Evolutionary conservation across 2,113 vertebrate species (phyloP).

Genomic region (Polypterus senegalus): DNA sequence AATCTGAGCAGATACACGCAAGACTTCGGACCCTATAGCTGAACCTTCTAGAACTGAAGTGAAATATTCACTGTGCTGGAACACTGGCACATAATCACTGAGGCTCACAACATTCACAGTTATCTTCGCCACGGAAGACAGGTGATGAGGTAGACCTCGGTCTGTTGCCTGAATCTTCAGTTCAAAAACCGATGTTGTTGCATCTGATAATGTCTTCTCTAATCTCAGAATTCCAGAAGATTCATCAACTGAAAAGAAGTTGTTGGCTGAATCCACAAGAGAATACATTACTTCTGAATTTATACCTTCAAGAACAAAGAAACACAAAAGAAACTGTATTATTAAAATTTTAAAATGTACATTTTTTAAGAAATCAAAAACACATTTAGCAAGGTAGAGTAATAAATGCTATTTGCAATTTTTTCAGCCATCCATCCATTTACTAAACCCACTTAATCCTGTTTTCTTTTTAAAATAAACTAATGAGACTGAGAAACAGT

Average conservation of each 20-base stretch:
- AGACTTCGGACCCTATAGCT: slow-evolving; percentile 55
- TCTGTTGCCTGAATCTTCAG: slow-evolving; percentile 78
- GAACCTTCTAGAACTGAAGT: slow-evolving; percentile 64
- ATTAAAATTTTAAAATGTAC: too few relatives aligned
- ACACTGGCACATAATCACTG: slow-evolving; percentile 76
- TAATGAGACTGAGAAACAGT: too few relatives aligned
- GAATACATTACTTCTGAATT: slow-evolving; percentile 83
- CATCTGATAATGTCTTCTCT: slow-evolving; percentile 64
- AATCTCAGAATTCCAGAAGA: slow-evolving; percentile 75
- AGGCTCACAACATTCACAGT: slow-evolving; percentile 74
- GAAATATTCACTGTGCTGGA: slow-evolving; percentile 63
- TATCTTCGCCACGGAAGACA: slow-evolving; percentile 63
- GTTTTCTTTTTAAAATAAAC: too few relatives aligned
- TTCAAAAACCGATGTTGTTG: slow-evolving; percentile 51
- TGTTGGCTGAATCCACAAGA: slow-evolving; percentile 58
- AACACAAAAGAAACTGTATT: too few relatives aligned
- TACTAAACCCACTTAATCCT: too few relatives aligned
- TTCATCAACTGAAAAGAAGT: slow-evolving; percentile 81
- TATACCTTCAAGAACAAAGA: slow-evolving; percentile 50
- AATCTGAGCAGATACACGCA: slow-evolving; percentile 60
- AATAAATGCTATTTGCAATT: too few relatives aligned
- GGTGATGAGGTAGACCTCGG: slow-evolving; percentile 60
- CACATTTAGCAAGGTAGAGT: too few relatives aligned
- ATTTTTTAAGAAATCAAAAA: too few relatives aligned
- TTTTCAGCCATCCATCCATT: too few relatives aligned